Conservation (phyloP, 64 coral and sea anemone genomes). For the Porites australiensis region DNA sequence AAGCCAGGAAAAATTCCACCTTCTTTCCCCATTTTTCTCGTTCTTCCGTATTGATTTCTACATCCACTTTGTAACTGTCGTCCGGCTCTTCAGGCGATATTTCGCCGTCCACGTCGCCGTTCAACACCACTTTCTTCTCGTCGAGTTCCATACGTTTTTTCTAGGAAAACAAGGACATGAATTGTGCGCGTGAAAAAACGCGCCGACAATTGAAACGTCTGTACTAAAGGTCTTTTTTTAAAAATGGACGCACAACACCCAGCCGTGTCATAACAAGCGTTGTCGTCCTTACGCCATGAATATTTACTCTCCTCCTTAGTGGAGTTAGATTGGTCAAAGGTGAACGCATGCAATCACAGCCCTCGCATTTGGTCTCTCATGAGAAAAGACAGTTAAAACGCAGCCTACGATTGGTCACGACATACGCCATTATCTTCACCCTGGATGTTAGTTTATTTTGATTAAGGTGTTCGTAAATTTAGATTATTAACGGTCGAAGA, state of each 20-base stretch:
- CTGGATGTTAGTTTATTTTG: slow-evolving; percentile 51
- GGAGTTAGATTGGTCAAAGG: slow-evolving; percentile 27
- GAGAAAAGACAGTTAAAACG: slow-evolving; percentile 9
- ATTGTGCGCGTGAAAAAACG: not conserved
- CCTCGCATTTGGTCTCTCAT: slow-evolving; percentile 34
- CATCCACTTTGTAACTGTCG: slow-evolving; percentile 58
- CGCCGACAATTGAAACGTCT: not conserved
- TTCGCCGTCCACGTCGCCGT: slow-evolving; percentile 59
- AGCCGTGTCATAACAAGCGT: slow-evolving; percentile 20
- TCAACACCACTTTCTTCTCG: slow-evolving; percentile 80
- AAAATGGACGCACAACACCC: slow-evolving; percentile 44
- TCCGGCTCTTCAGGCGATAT: slow-evolving; percentile 1
- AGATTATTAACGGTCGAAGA: slow-evolving; percentile 34
- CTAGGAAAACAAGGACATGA: slow-evolving; percentile 33
- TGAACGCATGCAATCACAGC: not conserved
- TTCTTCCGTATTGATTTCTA: slow-evolving; percentile 78
- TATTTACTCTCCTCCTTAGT: slow-evolving; percentile 16
- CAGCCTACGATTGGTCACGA: not conserved
- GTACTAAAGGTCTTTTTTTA: not conserved
- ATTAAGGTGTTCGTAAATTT: slow-evolving; percentile 35
- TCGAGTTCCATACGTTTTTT: slow-evolving; percentile 64
- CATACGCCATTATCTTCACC: slow-evolving; percentile 17
- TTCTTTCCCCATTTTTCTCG: slow-evolving; percentile 96
- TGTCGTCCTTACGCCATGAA: slow-evolving; percentile 14
- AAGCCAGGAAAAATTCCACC: slow-evolving; percentile 95